A percentile compares a stretch with the other conserved stretches of the same genome.
phyloP scores from a whole-genome alignment of 1,140 invertebrate species.

The Pseudomyrmex concolor region DNA sequence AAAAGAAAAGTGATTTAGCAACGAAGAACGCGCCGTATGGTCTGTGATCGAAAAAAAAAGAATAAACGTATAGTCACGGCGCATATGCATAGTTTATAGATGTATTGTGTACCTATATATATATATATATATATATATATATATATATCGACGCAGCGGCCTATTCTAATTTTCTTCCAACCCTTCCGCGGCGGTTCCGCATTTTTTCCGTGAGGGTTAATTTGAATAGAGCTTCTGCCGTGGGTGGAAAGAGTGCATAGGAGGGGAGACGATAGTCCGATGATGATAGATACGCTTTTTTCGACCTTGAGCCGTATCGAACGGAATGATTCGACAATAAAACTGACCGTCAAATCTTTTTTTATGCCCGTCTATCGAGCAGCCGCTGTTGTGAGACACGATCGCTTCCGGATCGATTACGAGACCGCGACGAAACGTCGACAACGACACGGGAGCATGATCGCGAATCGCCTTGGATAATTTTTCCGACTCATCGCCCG shows the following conservation, averaged over 20 bases:
- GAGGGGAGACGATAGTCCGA: constrained; percentile 60
- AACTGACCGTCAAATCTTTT: constrained; percentile 37
- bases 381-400: background rate
- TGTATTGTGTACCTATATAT: no score
- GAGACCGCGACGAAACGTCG: background rate
- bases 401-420: constrained; percentile 42
- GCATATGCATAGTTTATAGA: constrained; percentile 77
- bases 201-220: constrained; percentile 83
- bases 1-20: constrained; percentile 67
- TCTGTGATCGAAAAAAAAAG: constrained; percentile 64
- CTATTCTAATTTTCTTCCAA: constrained; percentile 81
- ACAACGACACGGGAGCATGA: background rate
- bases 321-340: constrained; percentile 44
- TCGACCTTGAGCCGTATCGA: constrained; percentile 49
- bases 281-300: constrained; percentile 69
- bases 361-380: background rate
- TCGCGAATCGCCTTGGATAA: constrained; percentile 62
- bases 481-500: constrained; percentile 66
- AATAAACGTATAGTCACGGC: constrained; percentile 81
- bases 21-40: constrained; percentile 76
- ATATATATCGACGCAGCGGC: constrained; percentile 62
- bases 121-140: background rate
- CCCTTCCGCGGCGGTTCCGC: constrained; percentile 67
- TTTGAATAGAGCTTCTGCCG: constrained; percentile 80
- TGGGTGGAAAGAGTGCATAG: background rate